Evolutionary conservation across 2,113 vertebrate genomes (phyloP), one percentile per base, ranked within the genome.

Genomic region (Cyrtonyx montezumae): DNA sequence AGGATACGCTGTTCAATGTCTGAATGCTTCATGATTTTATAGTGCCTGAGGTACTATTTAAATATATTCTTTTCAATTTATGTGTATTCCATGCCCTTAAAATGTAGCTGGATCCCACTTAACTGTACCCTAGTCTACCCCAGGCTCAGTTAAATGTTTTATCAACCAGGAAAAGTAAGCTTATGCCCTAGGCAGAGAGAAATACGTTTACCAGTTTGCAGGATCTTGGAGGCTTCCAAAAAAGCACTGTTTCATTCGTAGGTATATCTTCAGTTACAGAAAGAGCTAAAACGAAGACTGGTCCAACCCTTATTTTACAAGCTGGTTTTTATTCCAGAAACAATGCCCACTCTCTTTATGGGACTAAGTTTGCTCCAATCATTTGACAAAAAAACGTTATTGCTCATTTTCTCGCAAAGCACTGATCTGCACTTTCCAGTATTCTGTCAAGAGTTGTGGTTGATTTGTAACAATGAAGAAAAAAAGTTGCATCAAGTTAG

Each of bases 291-390:
- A 46, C 22, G 45, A 63, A 49, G 25, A 86, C 7, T 14, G 83
- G 11, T 7, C 15, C 18, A 25, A 8, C 21, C 67, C 5, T 36
- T 66, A 1, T 48, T 91, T 69, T 49, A 32, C 13, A 74, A 34
- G 8, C 59, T 67, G 36, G 16, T 40, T 15, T 25, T 25, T 36
- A 25, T 62, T 37, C 59, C 59, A 23, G 34, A 43, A 46, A 9
- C 11, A 22, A 3, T 12, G 11, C 3, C 19, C 5, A 0, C 13
- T 26, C 1, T 32, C 26, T 49, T 25, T 15, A 4, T 8, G n/a
- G 59, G 16, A 37, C 3, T 62, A 3, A 51, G 4, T 15, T 70
- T 42, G 9, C 19, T 42, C 5, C 28, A n/a, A 1, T 43, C 3
- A 13, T 16, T 25, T 40, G 10, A 8, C 22, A 13, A 16, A 37